Conservation (phyloP, 2,113 vertebrate species). For the Lathamus discolor region DNA sequence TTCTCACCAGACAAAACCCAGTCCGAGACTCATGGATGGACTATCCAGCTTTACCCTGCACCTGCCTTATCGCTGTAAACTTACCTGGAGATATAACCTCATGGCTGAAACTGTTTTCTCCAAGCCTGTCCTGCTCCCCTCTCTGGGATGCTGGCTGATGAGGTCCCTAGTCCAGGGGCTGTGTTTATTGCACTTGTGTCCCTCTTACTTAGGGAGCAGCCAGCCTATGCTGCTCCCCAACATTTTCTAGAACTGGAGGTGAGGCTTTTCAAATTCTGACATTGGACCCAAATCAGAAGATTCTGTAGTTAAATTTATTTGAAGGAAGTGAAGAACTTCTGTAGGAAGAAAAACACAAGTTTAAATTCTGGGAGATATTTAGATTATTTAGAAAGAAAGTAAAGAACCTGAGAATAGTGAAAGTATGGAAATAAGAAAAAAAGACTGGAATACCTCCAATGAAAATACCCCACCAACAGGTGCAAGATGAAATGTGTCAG, state of each 20-base stretch:
- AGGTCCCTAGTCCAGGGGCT: fast-evolving
- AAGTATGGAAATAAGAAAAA: background rate
- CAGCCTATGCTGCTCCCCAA: fast-evolving
- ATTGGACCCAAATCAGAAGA: background rate
- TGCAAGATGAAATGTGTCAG: background rate
- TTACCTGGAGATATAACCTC: background rate
- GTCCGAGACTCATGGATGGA: background rate
- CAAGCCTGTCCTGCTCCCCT: background rate
- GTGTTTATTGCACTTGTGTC: fast-evolving
- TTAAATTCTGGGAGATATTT: background rate
- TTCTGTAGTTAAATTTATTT: background rate
- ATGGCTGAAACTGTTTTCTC: background rate
- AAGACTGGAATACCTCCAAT: background rate
- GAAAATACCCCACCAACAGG: background rate
- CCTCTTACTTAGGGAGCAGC: background rate
- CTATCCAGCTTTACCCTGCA: background rate
- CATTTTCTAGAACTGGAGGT: background rate
- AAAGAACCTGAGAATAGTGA: background rate
- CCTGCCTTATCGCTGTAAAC: background rate
- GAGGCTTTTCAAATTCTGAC: background rate
- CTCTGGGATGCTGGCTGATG: background rate
- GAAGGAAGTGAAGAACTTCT: background rate
- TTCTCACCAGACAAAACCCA: background rate
- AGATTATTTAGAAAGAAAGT: background rate
- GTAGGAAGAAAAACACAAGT: background rate